Percentiles rank a stretch among this genome's conserved stretches.
These are phyloP conservation scores for Dorcus parallelipipedus DNA, from an alignment of 2,888 invertebrate species.

Conservation along the genomic window DNA sequence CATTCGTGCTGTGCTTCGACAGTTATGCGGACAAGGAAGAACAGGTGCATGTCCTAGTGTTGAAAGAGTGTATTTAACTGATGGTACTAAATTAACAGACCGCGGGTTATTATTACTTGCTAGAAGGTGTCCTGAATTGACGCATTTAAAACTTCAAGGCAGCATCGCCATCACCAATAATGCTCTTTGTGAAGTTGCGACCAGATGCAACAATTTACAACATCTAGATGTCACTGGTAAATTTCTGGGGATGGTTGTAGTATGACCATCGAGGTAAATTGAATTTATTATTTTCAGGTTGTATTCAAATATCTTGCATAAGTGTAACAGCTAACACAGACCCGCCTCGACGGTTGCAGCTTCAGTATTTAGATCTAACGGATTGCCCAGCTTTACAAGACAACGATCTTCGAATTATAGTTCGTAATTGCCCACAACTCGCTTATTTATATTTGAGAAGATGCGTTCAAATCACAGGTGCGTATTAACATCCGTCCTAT, in stretches of 20 bases:
- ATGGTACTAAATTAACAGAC: conserved; percentile 71
- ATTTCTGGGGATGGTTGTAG: conserved; percentile 14
- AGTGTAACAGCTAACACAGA: conserved; percentile 65
- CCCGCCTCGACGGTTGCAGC: conserved; percentile 63
- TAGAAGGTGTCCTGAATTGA: conserved; percentile 76
- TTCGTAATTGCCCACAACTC: conserved; percentile 83
- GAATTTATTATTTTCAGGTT: conserved; percentile 53
- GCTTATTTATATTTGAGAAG: conserved; percentile 83
- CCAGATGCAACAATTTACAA: conserved; percentile 75
- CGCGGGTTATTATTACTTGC: conserved; percentile 73
- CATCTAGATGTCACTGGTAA: conserved; percentile 83
- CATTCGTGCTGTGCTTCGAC: conserved; percentile 59
- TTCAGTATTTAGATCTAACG: conserved; percentile 87
- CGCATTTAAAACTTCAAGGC: conserved; percentile 75
- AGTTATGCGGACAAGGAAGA: conserved; percentile 63
- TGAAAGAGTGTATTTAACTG: conserved; percentile 63
- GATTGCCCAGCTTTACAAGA: conserved; percentile 85
- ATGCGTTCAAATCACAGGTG: conserved; percentile 83
- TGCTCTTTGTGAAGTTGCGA: conserved; percentile 73
- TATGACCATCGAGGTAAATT: not conserved
- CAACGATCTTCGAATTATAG: conserved; percentile 76
- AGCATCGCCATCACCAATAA: conserved; percentile 73
- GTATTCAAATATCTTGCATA: conserved; percentile 76
- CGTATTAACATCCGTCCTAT: not conserved
- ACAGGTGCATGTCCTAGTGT: conserved; percentile 67